A percentile compares a stretch with the other conserved stretches of the same genome.
phyloP scores from a whole-genome alignment of 2,888 invertebrate species.

The Acrocera orbiculus region DNA sequence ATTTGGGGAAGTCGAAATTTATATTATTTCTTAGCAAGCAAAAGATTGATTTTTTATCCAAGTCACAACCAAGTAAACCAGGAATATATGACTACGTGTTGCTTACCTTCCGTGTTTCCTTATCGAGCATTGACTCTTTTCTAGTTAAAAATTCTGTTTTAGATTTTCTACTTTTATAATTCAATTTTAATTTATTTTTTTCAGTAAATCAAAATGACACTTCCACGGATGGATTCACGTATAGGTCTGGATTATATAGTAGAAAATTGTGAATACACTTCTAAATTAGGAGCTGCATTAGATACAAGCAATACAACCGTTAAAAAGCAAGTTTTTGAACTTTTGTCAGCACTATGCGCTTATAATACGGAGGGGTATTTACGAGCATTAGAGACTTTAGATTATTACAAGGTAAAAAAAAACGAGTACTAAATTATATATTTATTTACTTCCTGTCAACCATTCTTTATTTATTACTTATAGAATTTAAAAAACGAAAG shows the following conservation, averaged over 20 bases:
- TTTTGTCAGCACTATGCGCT: slow-evolving; percentile 84
- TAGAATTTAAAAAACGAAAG: slow-evolving; percentile 74
- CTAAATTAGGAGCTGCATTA: slow-evolving; percentile 80
- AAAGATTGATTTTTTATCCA: too few species aligned
- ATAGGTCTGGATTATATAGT: slow-evolving; percentile 89
- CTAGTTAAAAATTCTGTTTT: too few species aligned
- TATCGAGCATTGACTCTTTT: too few species aligned
- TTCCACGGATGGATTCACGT: slow-evolving; percentile 62
- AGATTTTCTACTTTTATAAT: too few species aligned
- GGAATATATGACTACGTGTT: too few species aligned
- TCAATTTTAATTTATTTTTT: too few species aligned
- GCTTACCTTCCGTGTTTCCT: too few species aligned
- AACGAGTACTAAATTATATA: neutral
- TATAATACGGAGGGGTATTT: slow-evolving; percentile 82
- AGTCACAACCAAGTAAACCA: too few species aligned
- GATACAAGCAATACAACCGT: slow-evolving; percentile 79
- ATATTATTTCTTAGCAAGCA: too few species aligned
- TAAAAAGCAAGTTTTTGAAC: slow-evolving; percentile 92
- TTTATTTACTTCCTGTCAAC: neutral
- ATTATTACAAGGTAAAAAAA: slow-evolving; percentile 69
- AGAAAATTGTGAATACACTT: slow-evolving; percentile 80
- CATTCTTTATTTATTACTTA: slow-evolving; percentile 16
- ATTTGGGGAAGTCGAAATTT: too few species aligned
- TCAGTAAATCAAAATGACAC: slow-evolving; percentile 12
- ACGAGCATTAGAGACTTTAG: slow-evolving; percentile 73